phyloP scores from a whole-genome alignment of 2,797 vertebrate species.

The Lemur catta region DNA sequence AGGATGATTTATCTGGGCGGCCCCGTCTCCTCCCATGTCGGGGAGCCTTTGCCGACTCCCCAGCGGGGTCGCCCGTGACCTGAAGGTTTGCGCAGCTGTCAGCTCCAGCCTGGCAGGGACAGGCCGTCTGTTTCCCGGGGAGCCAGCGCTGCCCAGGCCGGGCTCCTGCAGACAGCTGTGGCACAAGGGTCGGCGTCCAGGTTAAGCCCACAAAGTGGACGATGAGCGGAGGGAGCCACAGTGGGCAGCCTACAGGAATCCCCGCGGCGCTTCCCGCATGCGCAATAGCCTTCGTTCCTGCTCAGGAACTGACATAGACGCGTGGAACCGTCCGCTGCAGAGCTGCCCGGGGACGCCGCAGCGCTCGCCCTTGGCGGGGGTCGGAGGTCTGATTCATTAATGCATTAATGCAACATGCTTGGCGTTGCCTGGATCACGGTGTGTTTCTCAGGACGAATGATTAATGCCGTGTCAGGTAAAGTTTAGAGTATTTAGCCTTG shows the following conservation, averaged over 20 bases:
- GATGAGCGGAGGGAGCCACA: fast-evolving
- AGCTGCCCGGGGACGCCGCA: neutral
- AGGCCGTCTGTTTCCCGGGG: neutral
- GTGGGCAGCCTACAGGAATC: neutral
- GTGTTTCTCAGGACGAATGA: neutral
- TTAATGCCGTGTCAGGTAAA: neutral
- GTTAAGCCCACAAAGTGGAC: neutral
- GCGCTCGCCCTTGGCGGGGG: neutral
- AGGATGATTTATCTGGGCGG: fast-evolving
- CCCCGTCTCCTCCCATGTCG: fast-evolving
- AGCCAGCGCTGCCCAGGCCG: fast-evolving
- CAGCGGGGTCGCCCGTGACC: neutral
- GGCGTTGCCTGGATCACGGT: neutral
- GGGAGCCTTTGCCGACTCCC: neutral
- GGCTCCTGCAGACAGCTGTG: neutral
- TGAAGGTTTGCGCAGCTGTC: neutral
- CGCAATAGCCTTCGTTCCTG: fast-evolving
- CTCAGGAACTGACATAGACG: fast-evolving
- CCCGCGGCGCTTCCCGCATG: fast-evolving
- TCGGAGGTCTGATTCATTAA: neutral
- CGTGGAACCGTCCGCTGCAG: fast-evolving
- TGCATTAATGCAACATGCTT: fast-evolving
- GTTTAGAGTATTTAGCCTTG: neutral
- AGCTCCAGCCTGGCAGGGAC: neutral
- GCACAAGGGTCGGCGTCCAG: fast-evolving